phyloP scores from a whole-genome alignment of 2,888 invertebrate species.

The Polydrusus cervinus region DNA sequence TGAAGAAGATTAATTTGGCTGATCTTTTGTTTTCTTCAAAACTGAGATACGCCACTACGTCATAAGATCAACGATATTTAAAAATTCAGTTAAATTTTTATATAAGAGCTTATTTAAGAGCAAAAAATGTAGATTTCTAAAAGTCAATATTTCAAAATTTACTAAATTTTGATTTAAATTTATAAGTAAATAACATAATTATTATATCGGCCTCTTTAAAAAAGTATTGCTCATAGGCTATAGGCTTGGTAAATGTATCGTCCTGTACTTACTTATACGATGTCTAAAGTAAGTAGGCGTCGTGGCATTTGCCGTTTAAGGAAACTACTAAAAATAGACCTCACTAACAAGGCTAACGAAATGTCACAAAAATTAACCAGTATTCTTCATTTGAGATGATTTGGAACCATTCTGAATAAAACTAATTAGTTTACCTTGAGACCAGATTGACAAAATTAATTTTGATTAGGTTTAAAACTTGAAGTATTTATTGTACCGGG shows the following conservation, averaged over 20 bases:
- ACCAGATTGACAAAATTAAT: constrained; percentile 3
- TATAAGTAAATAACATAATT: too few species aligned
- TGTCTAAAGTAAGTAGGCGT: constrained; percentile 49
- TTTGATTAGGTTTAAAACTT: not conserved
- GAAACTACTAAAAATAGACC: constrained; percentile 39
- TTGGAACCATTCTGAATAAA: constrained; percentile 6
- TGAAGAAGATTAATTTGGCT: too few species aligned
- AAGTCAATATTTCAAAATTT: too few species aligned
- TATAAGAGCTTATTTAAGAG: too few species aligned
- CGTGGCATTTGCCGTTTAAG: constrained; percentile 49
- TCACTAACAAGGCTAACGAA: constrained; percentile 44
- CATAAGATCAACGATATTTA: too few species aligned
- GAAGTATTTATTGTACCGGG: not conserved
- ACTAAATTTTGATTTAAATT: too few species aligned
- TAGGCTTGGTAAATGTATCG: constrained; percentile 6
- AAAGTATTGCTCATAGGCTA: not conserved
- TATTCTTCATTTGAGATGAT: constrained; percentile 45
- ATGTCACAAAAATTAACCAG: constrained; percentile 49
- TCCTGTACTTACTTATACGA: constrained; percentile 29
- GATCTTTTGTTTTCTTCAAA: too few species aligned
- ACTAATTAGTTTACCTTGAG: constrained; percentile 26
- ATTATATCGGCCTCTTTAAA: too few species aligned
- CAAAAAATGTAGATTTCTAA: too few species aligned
- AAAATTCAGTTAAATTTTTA: too few species aligned
- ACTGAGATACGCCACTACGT: too few species aligned